phyloP scores from a whole-genome alignment of 2,113 vertebrate species.

The Patagioenas fasciata region DNA sequence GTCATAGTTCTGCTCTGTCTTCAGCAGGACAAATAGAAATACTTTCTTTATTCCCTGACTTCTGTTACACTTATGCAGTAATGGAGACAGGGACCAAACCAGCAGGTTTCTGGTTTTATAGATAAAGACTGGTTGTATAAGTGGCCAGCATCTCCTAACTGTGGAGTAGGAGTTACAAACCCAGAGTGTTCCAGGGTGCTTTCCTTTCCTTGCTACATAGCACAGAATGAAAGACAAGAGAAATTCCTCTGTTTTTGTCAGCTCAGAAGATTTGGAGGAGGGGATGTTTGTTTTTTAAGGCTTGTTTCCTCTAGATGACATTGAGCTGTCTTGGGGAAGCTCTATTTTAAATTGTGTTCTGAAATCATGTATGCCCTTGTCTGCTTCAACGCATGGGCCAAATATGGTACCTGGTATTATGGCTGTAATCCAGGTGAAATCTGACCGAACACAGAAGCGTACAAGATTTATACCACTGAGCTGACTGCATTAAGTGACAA shows the following conservation, averaged over 20 bases:
- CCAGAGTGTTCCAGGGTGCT: not conserved
- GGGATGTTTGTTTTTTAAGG: not conserved
- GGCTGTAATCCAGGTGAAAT: not conserved
- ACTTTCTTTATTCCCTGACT: not conserved
- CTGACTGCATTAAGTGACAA: not conserved
- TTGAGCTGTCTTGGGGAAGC: not conserved
- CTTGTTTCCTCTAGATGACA: not conserved
- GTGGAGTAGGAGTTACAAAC: not conserved
- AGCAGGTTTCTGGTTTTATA: not conserved
- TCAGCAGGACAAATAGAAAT: not conserved
- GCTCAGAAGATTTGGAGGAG: not conserved
- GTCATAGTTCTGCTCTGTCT: not conserved
- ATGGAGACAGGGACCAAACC: not conserved
- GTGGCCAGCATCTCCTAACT: not conserved
- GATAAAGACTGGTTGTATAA: not conserved
- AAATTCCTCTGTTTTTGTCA: not conserved
- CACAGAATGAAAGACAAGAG: not conserved
- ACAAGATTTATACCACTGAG: not conserved
- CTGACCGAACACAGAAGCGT: not conserved
- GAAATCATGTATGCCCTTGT: not conserved
- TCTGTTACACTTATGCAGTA: not conserved
- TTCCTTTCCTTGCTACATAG: not conserved
- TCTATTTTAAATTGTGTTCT: not conserved
- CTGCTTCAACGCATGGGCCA: not conserved
- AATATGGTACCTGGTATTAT: not conserved